Percentiles rank a stretch among this genome's conserved stretches.
These are phyloP conservation scores for Isurus oxyrinchus DNA, from an alignment of 2,113 vertebrate species.

Conservation along the genomic window DNA sequence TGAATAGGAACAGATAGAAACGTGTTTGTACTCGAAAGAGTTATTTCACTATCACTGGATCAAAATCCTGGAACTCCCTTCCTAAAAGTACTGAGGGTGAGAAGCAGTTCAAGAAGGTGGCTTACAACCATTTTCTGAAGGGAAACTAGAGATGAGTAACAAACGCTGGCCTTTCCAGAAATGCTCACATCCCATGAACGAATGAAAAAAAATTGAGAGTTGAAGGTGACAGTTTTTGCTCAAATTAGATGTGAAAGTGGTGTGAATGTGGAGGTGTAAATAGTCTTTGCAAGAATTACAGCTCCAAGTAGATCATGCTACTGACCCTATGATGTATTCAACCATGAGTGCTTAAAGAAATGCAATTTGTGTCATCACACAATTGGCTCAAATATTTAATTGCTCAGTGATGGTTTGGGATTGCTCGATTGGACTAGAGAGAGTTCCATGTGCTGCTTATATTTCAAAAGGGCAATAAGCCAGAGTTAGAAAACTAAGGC, in stretches of 20 bases:
- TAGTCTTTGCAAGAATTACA: background rate
- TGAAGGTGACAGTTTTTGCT: background rate
- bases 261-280: background rate
- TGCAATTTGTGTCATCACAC: background rate
- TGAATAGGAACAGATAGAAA: too few relatives aligned
- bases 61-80: background rate
- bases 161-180: too few relatives aligned
- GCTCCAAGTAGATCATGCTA: background rate
- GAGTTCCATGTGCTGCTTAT: background rate
- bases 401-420: background rate
- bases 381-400: background rate
- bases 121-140: background rate
- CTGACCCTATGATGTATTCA: background rate
- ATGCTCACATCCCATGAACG: background rate
- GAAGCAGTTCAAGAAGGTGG: background rate
- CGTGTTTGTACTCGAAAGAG: too few relatives aligned
- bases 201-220: background rate
- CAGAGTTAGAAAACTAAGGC: background rate
- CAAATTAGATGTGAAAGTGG: background rate
- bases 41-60: background rate
- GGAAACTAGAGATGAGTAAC: background rate
- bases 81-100: background rate
- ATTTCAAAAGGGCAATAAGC: background rate
- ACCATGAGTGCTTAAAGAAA: background rate
- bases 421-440: background rate